Percentiles rank a stretch among this genome's conserved stretches.
These are phyloP conservation scores for Paralvinella palmiformis DNA, from an alignment of 1,140 invertebrate species.

Conservation along the genomic window DNA sequence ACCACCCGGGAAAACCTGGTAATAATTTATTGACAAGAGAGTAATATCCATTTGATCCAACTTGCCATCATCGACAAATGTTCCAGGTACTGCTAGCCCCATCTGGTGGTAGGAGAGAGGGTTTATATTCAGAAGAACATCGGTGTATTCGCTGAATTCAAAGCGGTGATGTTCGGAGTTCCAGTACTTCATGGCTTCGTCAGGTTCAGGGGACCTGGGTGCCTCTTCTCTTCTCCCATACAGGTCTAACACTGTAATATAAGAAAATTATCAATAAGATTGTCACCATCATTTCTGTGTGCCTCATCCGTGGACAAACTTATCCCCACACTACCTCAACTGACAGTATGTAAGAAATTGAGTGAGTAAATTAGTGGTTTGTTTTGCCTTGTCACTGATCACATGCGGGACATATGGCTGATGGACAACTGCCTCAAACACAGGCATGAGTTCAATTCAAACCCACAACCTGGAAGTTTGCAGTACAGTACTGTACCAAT, in stretches of 20 bases:
- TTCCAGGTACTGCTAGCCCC: constrained; percentile 40
- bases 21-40: background rate
- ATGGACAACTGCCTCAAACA: no score
- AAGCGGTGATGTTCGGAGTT: constrained; percentile 43
- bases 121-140: constrained; percentile 31
- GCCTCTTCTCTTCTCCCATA: background rate
- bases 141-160: constrained; percentile 36
- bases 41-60: no score
- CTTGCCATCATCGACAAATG: constrained; percentile 39
- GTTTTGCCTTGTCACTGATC: background rate
- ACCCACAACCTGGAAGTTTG: no score
- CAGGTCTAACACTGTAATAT: background rate
- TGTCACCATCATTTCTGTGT: background rate
- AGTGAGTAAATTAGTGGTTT: background rate
- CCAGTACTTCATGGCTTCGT: constrained; percentile 34
- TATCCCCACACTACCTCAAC: background rate
- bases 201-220: background rate
- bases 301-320: background rate
- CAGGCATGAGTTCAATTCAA: no score
- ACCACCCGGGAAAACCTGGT: no score
- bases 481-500: no score
- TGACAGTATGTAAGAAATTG: background rate
- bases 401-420: no score
- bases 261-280: background rate
- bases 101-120: constrained; percentile 44